Evolutionary conservation across 2,888 invertebrate genomes (phyloP), one percentile per base, ranked within the genome.

Genomic region (Sialis fuliginosa): DNA sequence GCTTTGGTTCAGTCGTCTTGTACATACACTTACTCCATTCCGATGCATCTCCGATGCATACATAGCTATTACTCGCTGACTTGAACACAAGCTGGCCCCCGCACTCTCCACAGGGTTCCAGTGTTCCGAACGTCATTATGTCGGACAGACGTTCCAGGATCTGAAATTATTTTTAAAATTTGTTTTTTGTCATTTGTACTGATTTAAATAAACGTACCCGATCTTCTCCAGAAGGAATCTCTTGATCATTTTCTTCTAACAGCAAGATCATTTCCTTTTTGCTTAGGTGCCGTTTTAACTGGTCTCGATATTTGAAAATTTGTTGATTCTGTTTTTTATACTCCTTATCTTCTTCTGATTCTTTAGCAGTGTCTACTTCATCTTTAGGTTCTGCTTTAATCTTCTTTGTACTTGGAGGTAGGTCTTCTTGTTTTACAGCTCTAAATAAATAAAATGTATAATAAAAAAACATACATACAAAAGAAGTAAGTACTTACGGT

Each of bases 1-100:
- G 71, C 51, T 77, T 69, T 0, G 96, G 96, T 39, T 78, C 75
- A 55, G 77, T 77, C 0, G 79, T 74, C 5, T 77, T 62, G 55
- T 79, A 73, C 47, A 75, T 71, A 62, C 97, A 97, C 63, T 87
- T 88, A 0, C 87, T 81, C 91, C 92, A 97, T 60, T 91, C 93
- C 8, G 79, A 81, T 33, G 87, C 56, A 59, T 81, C 69, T 32
- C 76, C 76, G 63, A 57, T 48, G 62, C 97, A 98, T 51, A 77
- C 72, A 61, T 97, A 98, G 49, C 75, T 69, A 32, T 82, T 80
- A 48, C 68, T 68, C 12, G 6, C 7, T 6, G 37, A 6, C 52
- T 71, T 71, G 55, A 80, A 76, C 35, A 73, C 65, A 13, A 83
- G 70, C 57, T 89, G 83, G 0, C 87, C 87, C 2, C 69, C 62